Base-by-base conservation (phyloP, 2,113 vertebrate genomes). In the Nicator chloris region DNA sequence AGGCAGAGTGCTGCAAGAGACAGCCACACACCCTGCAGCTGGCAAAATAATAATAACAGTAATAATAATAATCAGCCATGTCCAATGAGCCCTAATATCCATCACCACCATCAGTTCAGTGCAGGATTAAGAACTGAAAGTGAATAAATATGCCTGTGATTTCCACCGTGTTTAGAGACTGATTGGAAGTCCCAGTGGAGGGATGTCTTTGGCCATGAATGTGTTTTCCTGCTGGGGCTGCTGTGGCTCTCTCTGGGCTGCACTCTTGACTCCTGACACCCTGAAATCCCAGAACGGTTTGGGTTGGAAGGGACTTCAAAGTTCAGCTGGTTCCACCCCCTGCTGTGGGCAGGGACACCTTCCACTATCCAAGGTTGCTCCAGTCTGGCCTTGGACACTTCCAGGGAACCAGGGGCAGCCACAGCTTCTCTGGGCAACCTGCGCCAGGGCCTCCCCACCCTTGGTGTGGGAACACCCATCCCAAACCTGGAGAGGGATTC, bases 71-170 rank as follows among this genome's bases (percentile, higher is more conserved):
- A 93, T 94, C 90, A 96, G 70, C 92, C 90, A 88, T 93, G 95
- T 95, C 93, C 85, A 92, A 95, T 96, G 92, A 96, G 66, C 47
- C 63, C 82, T 90, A 96, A 96, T 94, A 93, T 69, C 95, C 93
- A 66, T 96, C 94, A 96, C 71, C 50, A 85, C 59, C 88, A 86
- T 77, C 79, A 80, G 63, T 88, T 88, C 57, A 57, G 70, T 27
- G 70, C 66, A 80, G 79, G 75, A 86, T 61, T 57, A 47, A 70
- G 88, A 77, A 56, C 30, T 70, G 63, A 64, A 61, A 73, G 92
- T 0, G 15, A 88, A 83, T 85, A 94, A 94, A 93, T 39, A 40
- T 2, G 50, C 63, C 71, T 35, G 82, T 70, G 82, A 86, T 94
- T 93, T 94, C 88, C 59, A 47, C 0, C 2, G 20, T 57, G 26